Conservation (phyloP, 2,888 invertebrate species). For the Protonemura montana region DNA sequence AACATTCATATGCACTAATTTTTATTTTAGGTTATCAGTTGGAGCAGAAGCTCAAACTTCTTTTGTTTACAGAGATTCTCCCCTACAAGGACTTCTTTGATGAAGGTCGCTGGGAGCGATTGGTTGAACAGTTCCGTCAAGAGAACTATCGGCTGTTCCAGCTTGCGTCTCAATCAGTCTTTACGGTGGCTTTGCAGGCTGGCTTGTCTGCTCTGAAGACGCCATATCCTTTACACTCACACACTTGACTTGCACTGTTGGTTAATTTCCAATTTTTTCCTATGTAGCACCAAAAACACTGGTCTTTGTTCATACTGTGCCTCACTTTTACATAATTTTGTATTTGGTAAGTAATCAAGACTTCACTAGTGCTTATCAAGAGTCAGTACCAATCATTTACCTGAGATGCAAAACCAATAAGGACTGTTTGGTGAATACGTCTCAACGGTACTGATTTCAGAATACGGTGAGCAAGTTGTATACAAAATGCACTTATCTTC, state of each 20-base stretch:
- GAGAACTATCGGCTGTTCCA: constrained; percentile 96
- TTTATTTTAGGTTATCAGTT: background rate
- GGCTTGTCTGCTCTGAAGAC: constrained; percentile 96
- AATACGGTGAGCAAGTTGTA: no score
- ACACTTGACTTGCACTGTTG: no score
- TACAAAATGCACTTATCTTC: no score
- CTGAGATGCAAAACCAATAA: background rate
- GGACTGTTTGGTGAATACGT: no score
- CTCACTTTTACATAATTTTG: background rate
- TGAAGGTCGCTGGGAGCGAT: constrained; percentile 75
- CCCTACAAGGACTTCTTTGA: constrained; percentile 62
- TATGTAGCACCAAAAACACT: no score
- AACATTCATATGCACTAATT: constrained; percentile 45
- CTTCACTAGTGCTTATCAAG: no score
- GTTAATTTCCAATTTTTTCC: no score
- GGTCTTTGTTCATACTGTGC: no score
- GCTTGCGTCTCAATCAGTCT: constrained; percentile 87
- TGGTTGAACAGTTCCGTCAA: constrained; percentile 89
- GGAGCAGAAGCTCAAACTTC: background rate
- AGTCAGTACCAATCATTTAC: no score
- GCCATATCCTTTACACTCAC: constrained; percentile 77
- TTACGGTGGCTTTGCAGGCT: constrained; percentile 90
- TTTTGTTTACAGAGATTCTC: constrained; percentile 53
- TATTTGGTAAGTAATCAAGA: background rate
- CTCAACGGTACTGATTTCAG: no score